Base-by-base conservation (phyloP, 2,888 invertebrate genomes). In the Spisula subtruncata region DNA sequence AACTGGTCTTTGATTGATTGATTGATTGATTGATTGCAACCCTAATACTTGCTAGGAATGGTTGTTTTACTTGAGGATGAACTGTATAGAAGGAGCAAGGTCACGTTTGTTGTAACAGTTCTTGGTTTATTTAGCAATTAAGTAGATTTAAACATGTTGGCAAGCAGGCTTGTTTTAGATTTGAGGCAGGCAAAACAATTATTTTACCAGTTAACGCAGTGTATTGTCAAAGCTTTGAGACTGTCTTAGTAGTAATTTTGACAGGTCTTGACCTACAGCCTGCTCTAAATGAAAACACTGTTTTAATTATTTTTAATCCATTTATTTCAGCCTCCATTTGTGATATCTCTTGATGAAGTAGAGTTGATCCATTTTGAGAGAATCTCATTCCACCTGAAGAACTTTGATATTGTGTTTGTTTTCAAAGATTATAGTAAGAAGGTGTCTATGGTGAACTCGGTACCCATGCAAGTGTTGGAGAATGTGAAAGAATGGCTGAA, bases 401-500 rank as follows among this genome's bases (percentile, higher is more conserved):
- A 99, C 97, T 99, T 99, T 97, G 99, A 99, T 97, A 99, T 99
- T 99, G 99, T 99, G 92, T 99, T 99, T 96, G 98, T 99, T 83
- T 99, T 99, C 97, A 99, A 99, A 97, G 99, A 99, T 97, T 99
- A 99, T 97, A 97, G 98, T 83, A 98, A 98, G 95, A 99, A 99
- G 97, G 98, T 98, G 0, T 98, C 99, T 0, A 99, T 99, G 98
- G 98, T 99, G 2, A 99, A 99, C 96, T 99, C 99, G n/a, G 99
- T 99, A 96, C 99, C 99, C 0, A 99, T 99, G 99, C 98, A 98
- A 96, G 98, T 99, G 98, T 97, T 99, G 97, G 99, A 99, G 97
- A 99, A 99, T 97, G 99, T 99, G 1, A 99, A 99, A 97, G 99
- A 99, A 97, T 99, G 99, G 99, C 97, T 99, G 0, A 99, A 99